Conservation (phyloP, 2,888 invertebrate species). For the Nemotelus pantherinus region DNA sequence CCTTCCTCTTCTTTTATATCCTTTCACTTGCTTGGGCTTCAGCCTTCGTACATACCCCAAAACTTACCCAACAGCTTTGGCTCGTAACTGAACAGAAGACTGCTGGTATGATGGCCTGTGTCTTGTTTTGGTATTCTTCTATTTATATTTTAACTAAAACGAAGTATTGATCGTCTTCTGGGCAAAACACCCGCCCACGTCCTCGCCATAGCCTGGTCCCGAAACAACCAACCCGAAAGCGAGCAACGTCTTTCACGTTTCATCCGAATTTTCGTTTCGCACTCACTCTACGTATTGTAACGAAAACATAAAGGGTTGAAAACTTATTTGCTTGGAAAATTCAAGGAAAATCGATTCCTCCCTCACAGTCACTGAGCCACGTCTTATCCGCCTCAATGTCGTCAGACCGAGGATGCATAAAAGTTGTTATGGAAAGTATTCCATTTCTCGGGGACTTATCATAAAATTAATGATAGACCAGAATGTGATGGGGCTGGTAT, state of each 20-base stretch:
- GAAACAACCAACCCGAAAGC: slow-evolving; percentile 33
- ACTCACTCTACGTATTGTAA: slow-evolving; percentile 44
- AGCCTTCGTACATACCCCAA: slow-evolving; percentile 21
- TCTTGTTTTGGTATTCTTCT: slow-evolving; percentile 43
- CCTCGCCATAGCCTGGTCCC: slow-evolving; percentile 31
- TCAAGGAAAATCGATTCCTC: slow-evolving; percentile 49
- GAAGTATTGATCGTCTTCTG: slow-evolving; percentile 48
- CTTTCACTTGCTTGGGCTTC: slow-evolving; percentile 26
- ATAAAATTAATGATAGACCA: slow-evolving; percentile 48
- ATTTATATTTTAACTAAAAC: slow-evolving; percentile 46
- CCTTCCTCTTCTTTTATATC: slow-evolving; percentile 47
- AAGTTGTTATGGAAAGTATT: slow-evolving; percentile 31
- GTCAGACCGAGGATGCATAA: slow-evolving; percentile 7
- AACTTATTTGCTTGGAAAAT: slow-evolving; percentile 46
- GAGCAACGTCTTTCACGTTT: slow-evolving; percentile 47
- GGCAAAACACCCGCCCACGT: slow-evolving; percentile 39
- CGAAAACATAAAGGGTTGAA: slow-evolving; percentile 43
- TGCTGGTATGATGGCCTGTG: slow-evolving; percentile 40
- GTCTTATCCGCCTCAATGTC: slow-evolving; percentile 19
- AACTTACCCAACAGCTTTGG: slow-evolving; percentile 26
- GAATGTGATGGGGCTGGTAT: slow-evolving; percentile 5
- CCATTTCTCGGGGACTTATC: slow-evolving; percentile 45
- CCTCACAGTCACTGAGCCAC: slow-evolving; percentile 10
- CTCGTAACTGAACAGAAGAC: slow-evolving; percentile 44
- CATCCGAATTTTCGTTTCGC: slow-evolving; percentile 49